Evolutionary conservation across 2,113 vertebrate genomes (phyloP).

Genomic region (Anseranas semipalmata): DNA sequence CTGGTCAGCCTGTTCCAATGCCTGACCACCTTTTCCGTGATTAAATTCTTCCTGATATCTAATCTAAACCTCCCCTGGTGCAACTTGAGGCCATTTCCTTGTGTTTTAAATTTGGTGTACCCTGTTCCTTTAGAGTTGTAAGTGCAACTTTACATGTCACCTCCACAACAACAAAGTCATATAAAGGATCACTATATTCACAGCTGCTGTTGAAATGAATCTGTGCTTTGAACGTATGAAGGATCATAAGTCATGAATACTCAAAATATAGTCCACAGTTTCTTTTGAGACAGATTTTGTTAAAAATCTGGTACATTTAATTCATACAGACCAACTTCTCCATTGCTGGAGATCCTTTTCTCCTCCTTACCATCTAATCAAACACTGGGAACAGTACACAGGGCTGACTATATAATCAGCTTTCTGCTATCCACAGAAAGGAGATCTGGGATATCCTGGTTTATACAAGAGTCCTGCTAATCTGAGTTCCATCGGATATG

Average conservation of each 20-base stretch:
- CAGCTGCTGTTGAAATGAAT: background rate
- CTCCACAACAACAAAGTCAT: background rate
- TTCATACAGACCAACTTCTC: background rate
- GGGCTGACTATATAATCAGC: background rate
- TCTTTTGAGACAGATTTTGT: background rate
- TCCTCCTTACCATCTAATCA: background rate
- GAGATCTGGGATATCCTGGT: background rate
- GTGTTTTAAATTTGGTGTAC: too few species aligned
- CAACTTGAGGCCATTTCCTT: background rate
- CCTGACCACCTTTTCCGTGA: background rate
- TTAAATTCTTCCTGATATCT: background rate
- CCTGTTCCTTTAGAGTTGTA: background rate
- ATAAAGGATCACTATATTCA: background rate
- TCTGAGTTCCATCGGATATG: background rate
- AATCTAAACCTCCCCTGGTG: background rate
- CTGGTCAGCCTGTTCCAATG: background rate
- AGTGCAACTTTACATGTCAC: background rate
- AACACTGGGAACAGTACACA: too few species aligned
- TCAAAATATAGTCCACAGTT: background rate
- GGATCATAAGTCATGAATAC: background rate
- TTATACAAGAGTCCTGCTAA: background rate
- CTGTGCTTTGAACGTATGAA: background rate
- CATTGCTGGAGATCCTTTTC: background rate
- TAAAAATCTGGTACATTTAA: background rate
- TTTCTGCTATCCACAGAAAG: background rate